Base-by-base conservation (phyloP, 2,113 vertebrate species). In the Gadus chalcogrammus region DNA sequence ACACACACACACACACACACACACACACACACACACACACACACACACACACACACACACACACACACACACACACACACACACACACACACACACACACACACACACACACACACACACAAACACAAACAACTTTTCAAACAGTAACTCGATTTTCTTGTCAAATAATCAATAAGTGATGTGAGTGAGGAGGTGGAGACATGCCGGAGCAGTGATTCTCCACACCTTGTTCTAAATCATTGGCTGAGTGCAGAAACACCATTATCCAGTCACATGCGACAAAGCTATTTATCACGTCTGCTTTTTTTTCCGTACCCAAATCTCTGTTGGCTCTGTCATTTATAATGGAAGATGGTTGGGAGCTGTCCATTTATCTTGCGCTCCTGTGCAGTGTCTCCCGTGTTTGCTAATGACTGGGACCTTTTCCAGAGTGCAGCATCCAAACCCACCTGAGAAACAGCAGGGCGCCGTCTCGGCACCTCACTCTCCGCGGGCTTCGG, bases 101-200 rank as follows among this genome's bases (percentile, higher is more conserved):
- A 58, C 59, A 64, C 58, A 64, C 59, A 67, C 52, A 67, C 64
- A 67, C 35, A 67, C 38, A 73, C 65, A 72, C 70, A 82, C 55
- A 78, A 27, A 78, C 63, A 82, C 15, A 70, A 75, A 74, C 81
- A 85, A 83, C 82, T 85, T 83, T 79, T 84, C 81, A 69, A 77
- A 79, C 78, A 80, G 76, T 81, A 69, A 67, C 61, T 76, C 71
- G 76, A 79, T 65, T 62, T 70, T 65, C 67, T 67, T 82, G 85
- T 82, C 84, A 87, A 79, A 28, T 81, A 81, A 78, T 85, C 82
- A 85, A 76, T 76, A 84, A 86, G 72, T 79, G 79, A 76, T 7
- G 31, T 35, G 31, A 35, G 79, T 83, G 77, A 71, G 18, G 73
- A 60, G 20, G 27, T 27, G 73, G 77, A 74, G 74, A 77, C 53